These are phyloP conservation scores for Acleris literana DNA, from an alignment of 2,888 invertebrate genomes.

Conservation along the genomic window DNA sequence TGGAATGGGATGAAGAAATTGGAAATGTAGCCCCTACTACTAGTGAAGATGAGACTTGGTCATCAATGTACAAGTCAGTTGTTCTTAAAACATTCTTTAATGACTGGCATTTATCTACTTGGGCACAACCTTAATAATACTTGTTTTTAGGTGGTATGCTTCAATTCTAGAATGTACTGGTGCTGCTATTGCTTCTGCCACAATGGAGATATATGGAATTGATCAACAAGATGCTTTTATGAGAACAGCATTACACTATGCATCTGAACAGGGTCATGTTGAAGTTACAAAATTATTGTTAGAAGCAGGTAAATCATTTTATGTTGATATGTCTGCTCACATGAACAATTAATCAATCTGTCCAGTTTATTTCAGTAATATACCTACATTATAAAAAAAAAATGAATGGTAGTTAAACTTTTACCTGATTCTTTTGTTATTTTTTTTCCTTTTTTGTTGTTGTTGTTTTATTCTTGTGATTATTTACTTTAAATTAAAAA, in stretches of 20 bases:
- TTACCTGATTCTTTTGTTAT: too few relatives aligned
- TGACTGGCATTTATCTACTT: neutral
- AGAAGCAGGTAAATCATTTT: conserved; percentile 77
- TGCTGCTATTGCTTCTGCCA: conserved; percentile 75
- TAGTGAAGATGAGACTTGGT: conserved; percentile 81
- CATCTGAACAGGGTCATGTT: conserved; percentile 86
- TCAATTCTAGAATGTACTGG: conserved; percentile 88
- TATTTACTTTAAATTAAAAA: too few relatives aligned
- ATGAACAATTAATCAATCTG: too few relatives aligned
- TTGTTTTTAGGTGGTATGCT: conserved; percentile 88
- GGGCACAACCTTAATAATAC: conserved; percentile 34
- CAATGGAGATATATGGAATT: conserved; percentile 78
- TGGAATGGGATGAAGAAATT: conserved; percentile 91
- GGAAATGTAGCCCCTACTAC: conserved; percentile 79
- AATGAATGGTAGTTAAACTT: too few relatives aligned
- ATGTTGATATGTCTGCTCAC: neutral
- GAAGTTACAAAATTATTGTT: conserved; percentile 85
- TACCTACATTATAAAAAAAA: too few relatives aligned
- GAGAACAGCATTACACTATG: conserved; percentile 89
- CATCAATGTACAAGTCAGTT: conserved; percentile 75
- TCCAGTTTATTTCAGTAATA: neutral
- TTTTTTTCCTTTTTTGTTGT: too few relatives aligned
- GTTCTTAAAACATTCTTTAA: conserved; percentile 29
- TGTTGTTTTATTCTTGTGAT: too few relatives aligned
- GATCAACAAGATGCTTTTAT: conserved; percentile 86